Base-by-base conservation (phyloP, 2,888 invertebrate genomes). In the Pegoplata infirma region DNA sequence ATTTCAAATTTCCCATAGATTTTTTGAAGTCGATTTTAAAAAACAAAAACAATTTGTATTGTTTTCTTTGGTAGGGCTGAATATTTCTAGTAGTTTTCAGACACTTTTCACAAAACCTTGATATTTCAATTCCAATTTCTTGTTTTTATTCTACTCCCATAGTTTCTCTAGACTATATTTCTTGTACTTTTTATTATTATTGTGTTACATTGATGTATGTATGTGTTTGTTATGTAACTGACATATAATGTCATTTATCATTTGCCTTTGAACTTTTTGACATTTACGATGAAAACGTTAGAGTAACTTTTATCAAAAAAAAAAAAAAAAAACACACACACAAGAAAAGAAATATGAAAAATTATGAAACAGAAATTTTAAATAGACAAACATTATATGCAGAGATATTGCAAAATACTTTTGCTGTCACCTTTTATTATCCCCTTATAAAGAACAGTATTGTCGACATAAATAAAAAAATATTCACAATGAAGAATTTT, bases 201-300 rank as follows among this genome's bases (percentile, higher is more conserved):
- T 40, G 3, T 51, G n/a, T 23, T 5, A 12, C 19, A 44, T 74
- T 53, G 53, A 67, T 36, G 46, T 67, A 25, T 58, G 21, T 49
- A 8, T 36, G 17, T 19, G 17, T n/a, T 5, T 58, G 59, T 32
- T 32, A 51, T 76, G 72, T 72, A 23, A 80, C 56, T 74, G 75
- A 75, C 81, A 76, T 74, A 76, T 77, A 56, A 77, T 83, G 82
- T 84, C 86, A 84, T 87, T 85, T 85, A 85, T 87, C 84, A 87
- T 83, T 53, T 76, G 64, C 79, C 81, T 80, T 73, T 71, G 82
- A 84, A 84, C 84, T 85, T 85, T 85, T 72, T 85, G 86, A 83
- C 85, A 84, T 84, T 83, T 83, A 82, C 69, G 67, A 67, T 83
- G 81, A 81, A 76, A 55, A 68, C 49, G 21, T 72, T 63, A 66